Evolutionary conservation across 2,888 invertebrate species (phyloP), one percentile per base, ranked within the genome.

Genomic region (Lottia gigantea): DNA sequence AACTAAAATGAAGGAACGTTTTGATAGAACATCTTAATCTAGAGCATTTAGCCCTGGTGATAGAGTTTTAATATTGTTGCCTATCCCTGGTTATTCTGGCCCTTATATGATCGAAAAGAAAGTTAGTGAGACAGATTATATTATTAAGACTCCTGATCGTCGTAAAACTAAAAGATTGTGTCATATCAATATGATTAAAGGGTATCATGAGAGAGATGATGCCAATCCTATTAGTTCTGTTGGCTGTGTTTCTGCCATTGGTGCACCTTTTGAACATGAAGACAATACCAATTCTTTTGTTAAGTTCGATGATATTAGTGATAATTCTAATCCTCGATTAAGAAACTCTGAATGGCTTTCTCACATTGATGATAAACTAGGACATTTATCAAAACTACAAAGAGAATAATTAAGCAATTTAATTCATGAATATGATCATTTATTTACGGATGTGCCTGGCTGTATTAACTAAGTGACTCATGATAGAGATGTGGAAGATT

Each of bases 391-490:
- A 8, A 19, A 1, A 66, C 23, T 19, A 23, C n/a, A 69, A 31
- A 45, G 49, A 15, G 16, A 66, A 15, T 6, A 65, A 19, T 19
- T 65, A 25, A 46, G 2, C 4, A 19, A n/a, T 66, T 14, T 69
- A 12, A 46, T 70, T 46, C 15, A 11, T 23, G n/a, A 46, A 12
- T 46, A 70, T 67, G 15, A 15, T 11, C 55, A 64, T 62, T 14
- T 68, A 12, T 72, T 74, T 64, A 31, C 66, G n/a, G 68, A 74
- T 61, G 46, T 45, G 2, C 71, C 74, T 7, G 62, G 64, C 3
- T 15, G 16, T 26, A 69, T 68, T 19, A 66, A 61, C 2, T 7
- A 49, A 12, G 19, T 64, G 15, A 46, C n/a, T 11, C 73, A 71
- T 40, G 66, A 73, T 62, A 47, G 71, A 15, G 71, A 71, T 26